Evolutionary conservation across 2,113 vertebrate genomes (phyloP), one percentile per base, ranked within the genome.

Genomic region (Clarias macrocephalus): DNA sequence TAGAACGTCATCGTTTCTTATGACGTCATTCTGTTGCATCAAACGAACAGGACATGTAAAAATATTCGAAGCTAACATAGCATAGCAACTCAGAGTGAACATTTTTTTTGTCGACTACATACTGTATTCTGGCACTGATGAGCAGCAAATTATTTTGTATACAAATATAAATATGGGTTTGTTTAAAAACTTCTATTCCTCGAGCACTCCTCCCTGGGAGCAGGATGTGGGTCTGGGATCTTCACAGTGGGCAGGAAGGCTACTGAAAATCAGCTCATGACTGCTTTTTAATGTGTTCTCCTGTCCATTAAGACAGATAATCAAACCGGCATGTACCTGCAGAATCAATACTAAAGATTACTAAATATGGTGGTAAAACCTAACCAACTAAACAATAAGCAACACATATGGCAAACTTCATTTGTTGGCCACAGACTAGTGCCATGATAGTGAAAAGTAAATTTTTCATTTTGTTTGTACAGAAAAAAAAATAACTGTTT

Each of bases 121-220:
- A 48, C 48, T 48, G 48, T 48, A 90, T 92, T 89, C 88, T 81
- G 89, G 87, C 89, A 91, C 84, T 88, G 89, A 91, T 90, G 92
- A 95, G 93, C 93, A 95, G 94, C 93, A 93, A 92, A 92, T 91
- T 5, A 63, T 76, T 80, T 85, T 48, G 87, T 87, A 60, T 76
- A 76, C 30, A 85, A 84, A 88, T 84, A 89, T 82, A 92, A 82
- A 80, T 63, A 79, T 89, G 30, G 56, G 48, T 87, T 88, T 73
- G 54, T 70, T 62, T 77, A 77, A 37, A 60, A 88, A 91, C 91
- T 91, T 88, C 23, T 42, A 30, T 70, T 59, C 88, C 72, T 42
- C 42, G 66, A 56, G 70, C 12, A 37, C 54, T 83, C 70, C n/a
- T 82, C 28, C 73, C 80, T 80, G 48, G 57, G 66, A 76, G 75